Percentiles rank a stretch among this genome's conserved stretches.
Evolutionary conservation across 2,888 invertebrate species (phyloP).

Genomic region (Phaonia tiefii): DNA sequence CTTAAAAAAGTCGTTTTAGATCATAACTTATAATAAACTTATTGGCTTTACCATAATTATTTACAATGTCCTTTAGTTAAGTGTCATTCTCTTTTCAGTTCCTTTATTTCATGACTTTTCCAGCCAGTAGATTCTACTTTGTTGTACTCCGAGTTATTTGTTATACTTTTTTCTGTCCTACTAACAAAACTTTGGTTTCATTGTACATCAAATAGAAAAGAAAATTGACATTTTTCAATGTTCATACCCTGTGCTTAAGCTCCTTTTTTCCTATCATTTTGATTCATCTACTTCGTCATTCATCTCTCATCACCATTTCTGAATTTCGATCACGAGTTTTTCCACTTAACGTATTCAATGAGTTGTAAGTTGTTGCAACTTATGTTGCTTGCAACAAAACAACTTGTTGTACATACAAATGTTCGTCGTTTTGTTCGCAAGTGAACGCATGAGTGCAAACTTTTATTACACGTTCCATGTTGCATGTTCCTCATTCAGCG

Average conservation of each 20-base stretch:
- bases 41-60: conserved; percentile 37
- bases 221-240: conserved; percentile 21
- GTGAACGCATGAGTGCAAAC: conserved; percentile 62
- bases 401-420: conserved; percentile 7
- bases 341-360: conserved; percentile 68
- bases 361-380: conserved; percentile 61
- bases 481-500: background rate
- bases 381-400: background rate
- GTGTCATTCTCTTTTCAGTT: conserved; percentile 9
- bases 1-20: no score
- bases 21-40: no score
- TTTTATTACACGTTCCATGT: conserved; percentile 16
- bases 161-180: no score
- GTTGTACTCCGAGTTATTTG: no score
- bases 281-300: background rate
- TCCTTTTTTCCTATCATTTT: conserved; percentile 9
- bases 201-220: background rate
- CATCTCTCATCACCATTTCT: conserved; percentile 53
- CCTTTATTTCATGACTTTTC: no score
- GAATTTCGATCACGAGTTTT: conserved; percentile 68
- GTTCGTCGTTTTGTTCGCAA: conserved; percentile 4
- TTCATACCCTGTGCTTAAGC: background rate
- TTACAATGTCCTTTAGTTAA: conserved; percentile 25
- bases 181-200: no score
- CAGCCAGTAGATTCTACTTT: no score